Evolutionary conservation across 2,113 vertebrate genomes (phyloP).

Genomic region (Strix aluco): DNA sequence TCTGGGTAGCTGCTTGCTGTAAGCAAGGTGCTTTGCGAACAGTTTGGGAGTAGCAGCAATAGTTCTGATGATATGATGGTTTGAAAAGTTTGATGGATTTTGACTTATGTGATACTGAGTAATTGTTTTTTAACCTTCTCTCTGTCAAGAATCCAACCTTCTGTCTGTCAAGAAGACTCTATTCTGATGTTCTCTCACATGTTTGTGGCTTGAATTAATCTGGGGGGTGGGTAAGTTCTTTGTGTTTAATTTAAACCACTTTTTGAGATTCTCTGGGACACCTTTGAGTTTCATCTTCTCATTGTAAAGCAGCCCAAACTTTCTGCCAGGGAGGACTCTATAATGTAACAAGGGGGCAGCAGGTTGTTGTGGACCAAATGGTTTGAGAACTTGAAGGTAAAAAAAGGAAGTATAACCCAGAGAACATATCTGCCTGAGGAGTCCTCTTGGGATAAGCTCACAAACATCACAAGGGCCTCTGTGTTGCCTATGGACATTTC

Average conservation of each 20-base stretch:
- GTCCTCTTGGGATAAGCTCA: not conserved
- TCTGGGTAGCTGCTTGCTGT: not conserved
- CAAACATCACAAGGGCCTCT: not conserved
- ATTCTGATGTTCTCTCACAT: not conserved
- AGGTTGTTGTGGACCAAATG: not conserved
- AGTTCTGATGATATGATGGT: not conserved
- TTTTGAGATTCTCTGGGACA: not conserved
- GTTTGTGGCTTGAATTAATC: not conserved
- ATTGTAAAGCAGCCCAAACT: not conserved
- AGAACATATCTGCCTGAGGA: not conserved
- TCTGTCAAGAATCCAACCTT: not conserved
- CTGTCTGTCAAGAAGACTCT: not conserved
- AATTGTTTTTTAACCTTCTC: not conserved
- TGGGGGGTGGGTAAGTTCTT: not conserved
- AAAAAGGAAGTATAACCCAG: not conserved
- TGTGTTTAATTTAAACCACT: not conserved
- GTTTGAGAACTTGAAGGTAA: not conserved
- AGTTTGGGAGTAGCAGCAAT: not conserved
- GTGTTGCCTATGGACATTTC: not conserved
- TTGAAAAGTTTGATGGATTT: not conserved
- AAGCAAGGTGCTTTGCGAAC: not conserved
- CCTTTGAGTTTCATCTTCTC: not conserved
- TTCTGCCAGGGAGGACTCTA: not conserved
- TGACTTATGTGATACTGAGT: not conserved
- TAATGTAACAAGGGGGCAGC: not conserved